Percentiles rank a stretch among this genome's conserved stretches.
Evolutionary conservation across 2,797 vertebrate genomes (phyloP).

Genomic region (Amniataba percoides): DNA sequence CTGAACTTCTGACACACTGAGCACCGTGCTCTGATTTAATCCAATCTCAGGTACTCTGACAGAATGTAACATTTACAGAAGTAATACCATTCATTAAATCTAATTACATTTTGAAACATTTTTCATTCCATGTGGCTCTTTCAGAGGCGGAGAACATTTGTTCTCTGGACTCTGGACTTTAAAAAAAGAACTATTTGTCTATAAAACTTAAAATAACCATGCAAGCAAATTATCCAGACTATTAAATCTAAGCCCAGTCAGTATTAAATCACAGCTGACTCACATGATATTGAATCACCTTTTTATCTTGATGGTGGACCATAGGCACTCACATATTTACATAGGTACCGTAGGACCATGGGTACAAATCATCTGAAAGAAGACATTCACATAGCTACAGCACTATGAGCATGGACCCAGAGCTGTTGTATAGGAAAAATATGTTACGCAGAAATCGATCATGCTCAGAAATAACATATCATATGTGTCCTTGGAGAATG

Average conservation of each 20-base stretch:
- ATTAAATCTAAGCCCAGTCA: background rate
- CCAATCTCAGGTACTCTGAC: background rate
- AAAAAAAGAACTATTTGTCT: background rate
- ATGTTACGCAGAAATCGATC: background rate
- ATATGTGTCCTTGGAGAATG: background rate
- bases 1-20: background rate
- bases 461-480: conserved; percentile 23
- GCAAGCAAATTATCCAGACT: background rate
- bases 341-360: too few species aligned
- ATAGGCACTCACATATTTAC: background rate
- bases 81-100: background rate
- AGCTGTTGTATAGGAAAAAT: background rate
- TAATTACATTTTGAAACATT: background rate
- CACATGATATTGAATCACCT: background rate
- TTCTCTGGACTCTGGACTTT: background rate
- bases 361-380: background rate
- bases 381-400: background rate
- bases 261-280: background rate
- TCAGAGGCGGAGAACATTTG: background rate
- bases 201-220: too few species aligned
- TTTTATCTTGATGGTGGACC: background rate
- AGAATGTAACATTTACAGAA: background rate
- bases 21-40: background rate
- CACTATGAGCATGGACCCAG: background rate
- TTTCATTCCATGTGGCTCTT: background rate